Conservation (phyloP, 1,140 invertebrate species). For the Pissodes strobi region DNA sequence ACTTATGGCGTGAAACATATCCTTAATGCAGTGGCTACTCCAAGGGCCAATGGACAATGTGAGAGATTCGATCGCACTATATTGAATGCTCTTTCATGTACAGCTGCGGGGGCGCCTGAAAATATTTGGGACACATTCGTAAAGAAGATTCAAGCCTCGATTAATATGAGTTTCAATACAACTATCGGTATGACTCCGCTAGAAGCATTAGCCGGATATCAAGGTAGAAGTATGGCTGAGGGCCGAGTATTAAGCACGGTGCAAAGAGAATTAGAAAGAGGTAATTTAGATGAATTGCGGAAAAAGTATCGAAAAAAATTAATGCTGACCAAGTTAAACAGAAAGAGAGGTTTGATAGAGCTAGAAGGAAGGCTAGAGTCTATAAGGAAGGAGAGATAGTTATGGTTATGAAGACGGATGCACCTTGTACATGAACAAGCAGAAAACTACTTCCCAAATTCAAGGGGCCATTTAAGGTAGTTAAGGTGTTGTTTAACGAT, state of each 20-base stretch:
- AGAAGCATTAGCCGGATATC: background rate
- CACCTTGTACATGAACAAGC: background rate
- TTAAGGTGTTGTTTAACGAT: background rate
- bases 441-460: no score
- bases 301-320: background rate
- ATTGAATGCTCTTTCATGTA: background rate
- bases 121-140: background rate
- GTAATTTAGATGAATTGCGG: background rate
- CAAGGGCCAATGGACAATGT: no score
- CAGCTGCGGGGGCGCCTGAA: background rate
- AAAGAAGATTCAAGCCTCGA: background rate
- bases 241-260: background rate
- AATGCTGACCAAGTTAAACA: background rate
- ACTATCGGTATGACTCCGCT: background rate
- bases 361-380: no score
- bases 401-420: no score
- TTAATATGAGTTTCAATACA: slow-evolving; percentile 1
- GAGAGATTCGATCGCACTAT: slow-evolving; percentile 9
- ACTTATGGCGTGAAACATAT: slow-evolving; percentile 2
- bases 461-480: no score
- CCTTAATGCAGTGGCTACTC: no score
- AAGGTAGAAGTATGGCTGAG: background rate
- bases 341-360: background rate
- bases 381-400: no score
- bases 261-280: background rate